These are phyloP conservation scores for Hyposmocoma kahamanoa DNA, from an alignment of 1,140 invertebrate genomes.

Conservation along the genomic window DNA sequence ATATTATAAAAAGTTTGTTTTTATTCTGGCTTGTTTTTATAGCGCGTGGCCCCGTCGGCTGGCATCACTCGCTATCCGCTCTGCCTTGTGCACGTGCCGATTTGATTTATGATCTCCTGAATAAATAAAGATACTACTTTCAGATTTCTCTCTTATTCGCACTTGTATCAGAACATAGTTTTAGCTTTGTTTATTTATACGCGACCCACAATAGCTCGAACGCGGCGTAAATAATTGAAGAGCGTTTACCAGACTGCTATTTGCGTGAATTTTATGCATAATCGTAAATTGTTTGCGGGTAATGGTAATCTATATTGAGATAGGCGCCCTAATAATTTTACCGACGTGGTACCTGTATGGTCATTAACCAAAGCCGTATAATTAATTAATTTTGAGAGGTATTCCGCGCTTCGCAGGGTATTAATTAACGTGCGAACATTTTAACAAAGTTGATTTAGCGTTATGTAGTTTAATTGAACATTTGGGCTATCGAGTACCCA, in stretches of 20 bases:
- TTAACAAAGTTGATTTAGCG: constrained; percentile 1
- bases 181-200: constrained; percentile 11
- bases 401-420: neutral
- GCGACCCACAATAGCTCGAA: constrained; percentile 8
- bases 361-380: constrained; percentile 44
- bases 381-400: constrained; percentile 34
- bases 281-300: constrained; percentile 35
- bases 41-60: constrained; percentile 3
- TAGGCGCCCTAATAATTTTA: constrained; percentile 40
- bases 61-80: constrained; percentile 9
- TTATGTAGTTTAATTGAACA: neutral
- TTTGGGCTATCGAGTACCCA: neutral
- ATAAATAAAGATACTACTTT: constrained; percentile 49
- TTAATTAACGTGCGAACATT: neutral
- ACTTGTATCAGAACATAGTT: neutral
- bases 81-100: constrained; percentile 46
- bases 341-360: constrained; percentile 22
- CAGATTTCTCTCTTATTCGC: neutral
- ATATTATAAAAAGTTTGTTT: constrained; percentile 20
- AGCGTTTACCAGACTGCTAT: constrained; percentile 10
- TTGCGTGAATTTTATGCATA: constrained; percentile 16
- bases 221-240: constrained; percentile 21
- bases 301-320: constrained; percentile 43
- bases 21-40: constrained; percentile 17
- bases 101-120: constrained; percentile 59